These are phyloP conservation scores for Drosophila hydei DNA, from an alignment of 1,140 invertebrate genomes.

Conservation along the genomic window DNA sequence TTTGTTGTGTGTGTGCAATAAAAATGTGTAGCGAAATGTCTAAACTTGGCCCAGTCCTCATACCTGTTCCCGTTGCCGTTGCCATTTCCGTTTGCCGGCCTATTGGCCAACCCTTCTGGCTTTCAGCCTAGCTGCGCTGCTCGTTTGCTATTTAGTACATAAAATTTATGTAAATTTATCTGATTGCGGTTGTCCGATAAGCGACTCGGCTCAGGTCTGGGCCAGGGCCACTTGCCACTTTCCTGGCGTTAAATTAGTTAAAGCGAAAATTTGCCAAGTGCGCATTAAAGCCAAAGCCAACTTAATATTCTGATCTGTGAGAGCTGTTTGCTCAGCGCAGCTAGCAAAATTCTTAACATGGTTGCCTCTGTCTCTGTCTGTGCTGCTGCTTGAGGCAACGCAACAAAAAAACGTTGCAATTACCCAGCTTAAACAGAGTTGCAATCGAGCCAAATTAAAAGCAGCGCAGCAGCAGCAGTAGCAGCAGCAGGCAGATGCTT, in stretches of 20 bases:
- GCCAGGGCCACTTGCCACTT: constrained; percentile 27
- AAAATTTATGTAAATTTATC: constrained; percentile 71
- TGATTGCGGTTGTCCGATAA: constrained; percentile 65
- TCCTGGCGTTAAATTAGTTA: constrained; percentile 58
- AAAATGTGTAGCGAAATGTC: constrained; percentile 61
- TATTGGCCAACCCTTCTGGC: constrained; percentile 11
- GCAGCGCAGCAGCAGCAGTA: no score
- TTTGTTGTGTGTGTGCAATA: constrained; percentile 44
- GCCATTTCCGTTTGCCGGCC: constrained; percentile 3
- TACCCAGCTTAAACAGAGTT: constrained; percentile 16
- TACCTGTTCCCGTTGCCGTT: background rate
- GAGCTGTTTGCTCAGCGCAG: constrained; percentile 25
- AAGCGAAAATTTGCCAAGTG: constrained; percentile 46
- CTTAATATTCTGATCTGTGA: constrained; percentile 41
- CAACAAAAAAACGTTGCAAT: constrained; percentile 4
- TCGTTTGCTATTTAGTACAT: constrained; percentile 48
- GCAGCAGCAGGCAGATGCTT: constrained; percentile 9
- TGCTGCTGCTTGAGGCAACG: background rate
- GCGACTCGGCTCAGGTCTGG: constrained; percentile 10
- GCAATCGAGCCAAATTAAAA: constrained; percentile 15
- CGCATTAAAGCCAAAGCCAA: constrained; percentile 13
- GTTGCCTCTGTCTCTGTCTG: background rate
- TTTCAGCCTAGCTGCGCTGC: constrained; percentile 9
- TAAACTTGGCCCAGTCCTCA: constrained; percentile 48
- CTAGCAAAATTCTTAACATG: constrained; percentile 9